Conservation (phyloP, 2,113 vertebrate genomes). For the Seriola dumerili region DNA sequence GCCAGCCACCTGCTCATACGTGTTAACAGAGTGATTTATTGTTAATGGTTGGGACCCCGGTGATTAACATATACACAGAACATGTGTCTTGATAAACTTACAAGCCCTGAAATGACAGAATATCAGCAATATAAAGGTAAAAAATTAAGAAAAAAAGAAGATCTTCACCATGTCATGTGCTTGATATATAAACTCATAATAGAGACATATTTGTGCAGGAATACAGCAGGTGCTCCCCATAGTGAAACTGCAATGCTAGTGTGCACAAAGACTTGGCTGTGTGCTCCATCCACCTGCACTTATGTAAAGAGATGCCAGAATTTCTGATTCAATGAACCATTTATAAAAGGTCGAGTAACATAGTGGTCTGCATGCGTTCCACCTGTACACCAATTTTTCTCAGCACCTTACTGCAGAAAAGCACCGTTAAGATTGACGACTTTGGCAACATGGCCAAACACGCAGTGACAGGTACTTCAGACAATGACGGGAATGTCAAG, state of each 20-base stretch:
- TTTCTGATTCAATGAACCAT: conserved; percentile 72
- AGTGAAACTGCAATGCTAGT: conserved; percentile 45
- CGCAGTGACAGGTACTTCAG: conserved; percentile 47
- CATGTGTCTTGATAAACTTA: conserved; percentile 40
- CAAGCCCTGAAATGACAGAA: conserved; percentile 30
- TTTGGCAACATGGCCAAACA: conserved; percentile 21
- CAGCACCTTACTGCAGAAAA: conserved; percentile 15
- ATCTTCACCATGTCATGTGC: conserved; percentile 17
- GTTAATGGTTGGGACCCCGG: conserved; percentile 25
- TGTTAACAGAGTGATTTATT: conserved; percentile 70
- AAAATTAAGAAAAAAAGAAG: conserved; percentile 1
- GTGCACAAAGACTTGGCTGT: conserved; percentile 76
- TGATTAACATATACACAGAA: conserved; percentile 39
- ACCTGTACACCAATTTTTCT: conserved; percentile 36
- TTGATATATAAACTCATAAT: conserved; percentile 50
- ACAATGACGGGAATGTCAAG: conserved; percentile 59
- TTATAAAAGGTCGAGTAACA: conserved; percentile 62
- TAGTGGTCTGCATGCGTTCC: conserved; percentile 34
- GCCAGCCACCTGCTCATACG: conserved; percentile 65
- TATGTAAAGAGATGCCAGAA: conserved; percentile 69
- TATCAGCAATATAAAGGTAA: conserved; percentile 6
- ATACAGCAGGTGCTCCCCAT: conserved; percentile 69
- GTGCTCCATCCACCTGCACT: conserved; percentile 71
- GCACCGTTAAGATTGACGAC: conserved; percentile 12
- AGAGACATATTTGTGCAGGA: conserved; percentile 52